Conservation (phyloP, 2,797 vertebrate genomes). For the Rhinoraja longicauda region DNA sequence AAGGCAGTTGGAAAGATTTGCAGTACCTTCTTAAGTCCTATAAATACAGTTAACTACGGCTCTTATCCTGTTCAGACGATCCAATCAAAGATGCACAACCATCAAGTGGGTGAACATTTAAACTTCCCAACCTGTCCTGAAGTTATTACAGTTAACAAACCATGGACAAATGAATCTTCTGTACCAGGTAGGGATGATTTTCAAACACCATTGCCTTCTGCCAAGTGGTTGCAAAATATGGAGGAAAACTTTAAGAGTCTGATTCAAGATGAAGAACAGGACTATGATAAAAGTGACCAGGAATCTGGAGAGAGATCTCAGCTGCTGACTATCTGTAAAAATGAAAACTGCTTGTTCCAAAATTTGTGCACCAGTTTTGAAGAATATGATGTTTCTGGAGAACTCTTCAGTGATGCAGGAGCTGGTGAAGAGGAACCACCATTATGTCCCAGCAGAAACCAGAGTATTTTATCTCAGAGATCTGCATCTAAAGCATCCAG, state of each 20-base stretch:
- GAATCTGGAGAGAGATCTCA: neutral
- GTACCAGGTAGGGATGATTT: neutral
- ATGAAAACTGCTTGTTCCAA: conserved; percentile 20
- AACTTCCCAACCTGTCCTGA: neutral
- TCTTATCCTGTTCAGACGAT: neutral
- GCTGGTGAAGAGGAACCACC: conserved; percentile 7
- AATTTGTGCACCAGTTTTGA: neutral
- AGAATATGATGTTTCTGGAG: conserved; percentile 58
- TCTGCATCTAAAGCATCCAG: neutral
- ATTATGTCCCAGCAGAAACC: neutral
- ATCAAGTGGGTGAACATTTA: neutral
- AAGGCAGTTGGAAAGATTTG: neutral
- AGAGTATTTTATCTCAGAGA: neutral
- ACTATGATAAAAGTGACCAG: neutral
- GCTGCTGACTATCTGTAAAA: too few relatives aligned
- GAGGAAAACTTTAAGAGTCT: neutral
- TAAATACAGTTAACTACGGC: neutral
- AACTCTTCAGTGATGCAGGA: conserved; percentile 59
- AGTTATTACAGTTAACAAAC: neutral
- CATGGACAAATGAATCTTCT: neutral
- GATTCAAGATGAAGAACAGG: neutral
- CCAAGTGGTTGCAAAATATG: neutral
- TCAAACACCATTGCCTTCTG: neutral
- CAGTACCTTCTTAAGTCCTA: neutral
- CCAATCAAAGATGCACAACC: neutral